Base-by-base conservation (phyloP, 2,888 invertebrate genomes). In the Athetis lepigone region DNA sequence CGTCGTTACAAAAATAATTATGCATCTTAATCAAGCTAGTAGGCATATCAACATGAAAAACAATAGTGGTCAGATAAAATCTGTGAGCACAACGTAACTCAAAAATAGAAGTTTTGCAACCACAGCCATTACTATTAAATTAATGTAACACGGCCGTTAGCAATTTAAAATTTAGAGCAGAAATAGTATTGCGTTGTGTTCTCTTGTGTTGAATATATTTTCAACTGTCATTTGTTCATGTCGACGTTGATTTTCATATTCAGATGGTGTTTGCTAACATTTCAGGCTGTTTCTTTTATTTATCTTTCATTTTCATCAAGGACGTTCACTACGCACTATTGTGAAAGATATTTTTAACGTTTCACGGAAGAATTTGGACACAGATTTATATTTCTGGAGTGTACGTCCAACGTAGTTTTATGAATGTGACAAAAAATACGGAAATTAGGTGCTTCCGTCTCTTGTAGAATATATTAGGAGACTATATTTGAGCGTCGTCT, bases 131-230 rank as follows among this genome's bases (percentile, higher is more conserved):
- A 83, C 83, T 79, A 85, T 83, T 79, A 88, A 88, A 90, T 87
- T 80, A 89, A 90, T 91, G 91, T 90, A 91, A 88, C 87, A 84
- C 87, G 90, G 89, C 85, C 90, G 86, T 85, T 84, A 83, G 85
- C 69, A 80, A 92, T 92, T 91, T 92, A 79, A 91, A 92, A 92
- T 93, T 90, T 88, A 92, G 90, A 92, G 77, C 87, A 90, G 87
- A 83, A 75, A 82, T 77, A 80, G 83, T 80, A 88, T 90, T 90
- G 89, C 88, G 89, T 84, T 90, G 89, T 86, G 88, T 83, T n/a
- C n/a, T n/a, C n/a, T n/a, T 80, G 81, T 68, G 72, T 83, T 84
- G 88, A 87, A 90, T 90, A 88, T 85, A 13, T 84, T 81, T 82
- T 83, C 79, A 79, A 81, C 80, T 70, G 86, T 80, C 88, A 89